Evolutionary conservation across 2,888 invertebrate genomes (phyloP).

Genomic region (Pyrocoelia pectoralis): DNA sequence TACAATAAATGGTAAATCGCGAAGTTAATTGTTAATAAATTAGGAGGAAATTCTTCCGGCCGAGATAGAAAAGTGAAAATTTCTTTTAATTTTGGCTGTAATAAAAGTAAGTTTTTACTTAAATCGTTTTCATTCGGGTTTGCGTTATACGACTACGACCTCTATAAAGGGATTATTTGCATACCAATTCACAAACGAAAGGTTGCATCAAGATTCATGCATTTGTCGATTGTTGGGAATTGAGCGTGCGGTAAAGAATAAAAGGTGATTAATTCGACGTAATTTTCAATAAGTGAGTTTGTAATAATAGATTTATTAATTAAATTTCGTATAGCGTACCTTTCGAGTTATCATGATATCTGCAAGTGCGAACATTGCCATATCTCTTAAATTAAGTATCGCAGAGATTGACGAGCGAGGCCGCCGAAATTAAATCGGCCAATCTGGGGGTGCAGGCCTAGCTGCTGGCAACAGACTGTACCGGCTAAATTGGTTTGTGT

Average conservation of each 20-base stretch:
- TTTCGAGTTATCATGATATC: slow-evolving; percentile 38
- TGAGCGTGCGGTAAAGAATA: too few relatives aligned
- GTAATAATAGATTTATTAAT: slow-evolving; percentile 25
- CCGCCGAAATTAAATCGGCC: slow-evolving; percentile 58
- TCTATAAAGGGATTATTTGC: slow-evolving; percentile 1
- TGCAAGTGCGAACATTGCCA: slow-evolving; percentile 54
- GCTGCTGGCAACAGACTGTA: slow-evolving; percentile 58
- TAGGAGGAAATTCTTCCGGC: background rate
- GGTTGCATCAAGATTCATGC: slow-evolving; percentile 1
- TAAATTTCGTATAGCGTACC: slow-evolving; percentile 26
- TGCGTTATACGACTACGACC: slow-evolving; percentile 1
- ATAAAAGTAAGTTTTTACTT: slow-evolving; percentile 1
- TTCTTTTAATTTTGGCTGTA: background rate
- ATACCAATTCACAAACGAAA: background rate
- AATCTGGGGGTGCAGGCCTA: slow-evolving; percentile 46
- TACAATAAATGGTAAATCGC: background rate
- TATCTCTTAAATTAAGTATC: slow-evolving; percentile 54
- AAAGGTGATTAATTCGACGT: too few relatives aligned
- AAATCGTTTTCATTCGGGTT: background rate
- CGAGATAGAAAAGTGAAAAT: background rate
- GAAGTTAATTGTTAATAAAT: background rate
- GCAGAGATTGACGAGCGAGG: slow-evolving; percentile 57
- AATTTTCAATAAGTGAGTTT: slow-evolving; percentile 7
- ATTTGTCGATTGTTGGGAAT: background rate
- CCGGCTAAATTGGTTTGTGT: slow-evolving; percentile 62